These are phyloP conservation scores for Spermophilus dauricus DNA, from an alignment of 2,113 vertebrate genomes.

Conservation along the genomic window DNA sequence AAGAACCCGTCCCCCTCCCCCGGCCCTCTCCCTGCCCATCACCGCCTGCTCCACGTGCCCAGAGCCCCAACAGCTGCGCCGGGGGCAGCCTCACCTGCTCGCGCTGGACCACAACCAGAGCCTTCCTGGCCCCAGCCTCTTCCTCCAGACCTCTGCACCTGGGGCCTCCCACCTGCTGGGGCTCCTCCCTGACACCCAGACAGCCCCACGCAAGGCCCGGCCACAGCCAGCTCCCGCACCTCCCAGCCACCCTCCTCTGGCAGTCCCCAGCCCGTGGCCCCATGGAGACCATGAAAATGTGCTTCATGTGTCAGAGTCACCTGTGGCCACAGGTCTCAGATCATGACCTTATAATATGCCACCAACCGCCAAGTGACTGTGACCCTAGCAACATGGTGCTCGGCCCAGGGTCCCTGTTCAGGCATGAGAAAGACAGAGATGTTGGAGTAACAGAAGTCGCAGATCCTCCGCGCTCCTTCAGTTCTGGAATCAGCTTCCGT, in stretches of 20 bases:
- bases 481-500: no score
- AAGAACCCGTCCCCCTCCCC: not conserved
- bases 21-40: not conserved
- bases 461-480: no score
- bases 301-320: not conserved
- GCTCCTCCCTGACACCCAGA: not conserved
- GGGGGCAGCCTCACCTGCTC: not conserved
- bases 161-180: not conserved
- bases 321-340: not conserved
- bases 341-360: no score
- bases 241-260: no score
- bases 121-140: not conserved
- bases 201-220: not conserved
- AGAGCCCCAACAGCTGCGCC: not conserved
- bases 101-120: not conserved
- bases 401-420: no score
- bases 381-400: no score
- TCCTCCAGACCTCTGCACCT: not conserved
- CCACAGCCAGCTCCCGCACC: not conserved
- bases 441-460: no score
- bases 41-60: not conserved
- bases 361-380: no score
- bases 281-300: not conserved
- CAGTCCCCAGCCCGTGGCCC: no score
- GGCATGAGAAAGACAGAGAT: no score